Base-by-base conservation (phyloP, 2,888 invertebrate species). In the Bruchidius siliquastri region DNA sequence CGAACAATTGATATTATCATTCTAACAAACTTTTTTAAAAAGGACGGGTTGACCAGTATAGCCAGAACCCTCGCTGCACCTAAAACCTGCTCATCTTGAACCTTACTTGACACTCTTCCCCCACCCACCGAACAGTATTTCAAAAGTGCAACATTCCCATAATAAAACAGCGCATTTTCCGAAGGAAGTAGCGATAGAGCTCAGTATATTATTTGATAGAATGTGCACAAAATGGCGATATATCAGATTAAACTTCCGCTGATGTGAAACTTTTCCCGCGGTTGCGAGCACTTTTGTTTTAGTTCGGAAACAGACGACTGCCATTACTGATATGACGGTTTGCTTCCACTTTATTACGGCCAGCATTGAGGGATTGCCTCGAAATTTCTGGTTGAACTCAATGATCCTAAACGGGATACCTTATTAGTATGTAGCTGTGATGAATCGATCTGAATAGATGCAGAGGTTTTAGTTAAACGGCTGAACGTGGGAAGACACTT, bases 211-310 rank as follows among this genome's bases (percentile, higher is more conserved):
- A 81, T 82, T 83, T 83, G 83, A 82, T 81, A 83, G 83, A 83
- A 81, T 79, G 82, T 78, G 79, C 81, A 80, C 81, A 81, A 83
- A 77, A 74, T 76, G 78, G 79, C 83, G 76, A 83, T 84, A 83
- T 82, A 81, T 84, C 81, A 82, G 81, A 76, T 83, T 82, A 79
- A 81, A 82, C 80, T 83, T 83, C 81, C 81, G 83, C 82, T 82
- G 84, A 83, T 83, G 80, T 80, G 80, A 82, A 83, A 83, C 79
- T 83, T 83, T 81, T 80, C 81, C 77, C 79, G 79, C 80, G 77
- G 77, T 79, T 77, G 49, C 13, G 49, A 76, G 74, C 75, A 74
- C 75, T 78, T 76, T 77, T 78, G 77, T 80, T 79, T 80, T 77
- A 75, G 72, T 80, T 76, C 76, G 77, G 75, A 77, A 73, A 78